These are phyloP conservation scores for Drosophila subobscura DNA, from an alignment of 1,140 invertebrate genomes.

Conservation along the genomic window DNA sequence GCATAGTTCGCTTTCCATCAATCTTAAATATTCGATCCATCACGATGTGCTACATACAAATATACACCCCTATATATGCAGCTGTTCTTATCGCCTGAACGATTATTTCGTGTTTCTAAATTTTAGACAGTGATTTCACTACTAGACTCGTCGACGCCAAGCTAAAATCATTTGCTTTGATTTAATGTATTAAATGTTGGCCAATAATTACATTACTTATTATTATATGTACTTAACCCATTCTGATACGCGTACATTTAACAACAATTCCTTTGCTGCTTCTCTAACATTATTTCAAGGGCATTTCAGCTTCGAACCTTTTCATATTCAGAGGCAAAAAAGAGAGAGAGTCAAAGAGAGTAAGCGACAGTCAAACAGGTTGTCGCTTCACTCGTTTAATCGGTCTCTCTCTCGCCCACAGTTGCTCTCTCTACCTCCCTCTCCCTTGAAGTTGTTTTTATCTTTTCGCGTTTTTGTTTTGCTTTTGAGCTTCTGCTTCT, in stretches of 20 bases:
- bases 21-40: too few species aligned
- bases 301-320: constrained; percentile 29
- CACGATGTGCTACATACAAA: too few species aligned
- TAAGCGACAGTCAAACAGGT: constrained; percentile 35
- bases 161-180: not conserved
- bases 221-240: not conserved
- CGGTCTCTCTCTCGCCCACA: not conserved
- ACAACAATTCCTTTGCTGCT: not conserved
- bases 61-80: too few species aligned
- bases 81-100: too few species aligned
- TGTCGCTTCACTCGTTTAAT: constrained; percentile 11
- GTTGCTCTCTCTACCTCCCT: constrained; percentile 17
- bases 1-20: too few species aligned
- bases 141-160: not conserved
- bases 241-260: not conserved
- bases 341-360: constrained; percentile 5
- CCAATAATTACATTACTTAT: too few species aligned
- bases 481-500: constrained; percentile 59
- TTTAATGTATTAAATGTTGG: too few species aligned
- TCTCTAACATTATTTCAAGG: constrained; percentile 8
- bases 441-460: constrained; percentile 27
- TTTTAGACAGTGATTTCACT: not conserved
- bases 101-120: too few species aligned
- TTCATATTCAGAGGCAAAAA: not conserved
- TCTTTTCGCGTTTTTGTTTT: constrained; percentile 70